A percentile compares a stretch with the other conserved stretches of the same genome.
These are phyloP conservation scores for Halyomorpha halys DNA, from an alignment of 1,140 invertebrate species.

Conservation along the genomic window DNA sequence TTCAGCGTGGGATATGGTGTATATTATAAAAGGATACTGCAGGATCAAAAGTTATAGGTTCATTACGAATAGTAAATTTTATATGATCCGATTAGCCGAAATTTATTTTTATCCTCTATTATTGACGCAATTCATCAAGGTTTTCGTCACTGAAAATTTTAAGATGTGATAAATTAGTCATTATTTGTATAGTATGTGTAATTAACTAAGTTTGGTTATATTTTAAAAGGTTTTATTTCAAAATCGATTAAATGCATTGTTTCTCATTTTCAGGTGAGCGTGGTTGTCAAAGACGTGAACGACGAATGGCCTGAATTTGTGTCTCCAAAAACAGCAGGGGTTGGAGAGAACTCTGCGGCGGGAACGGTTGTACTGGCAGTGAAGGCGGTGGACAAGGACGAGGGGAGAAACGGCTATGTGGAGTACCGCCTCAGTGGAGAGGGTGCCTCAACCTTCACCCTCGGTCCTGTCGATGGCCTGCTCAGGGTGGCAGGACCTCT, in stretches of 20 bases:
- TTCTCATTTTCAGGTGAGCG: constrained; percentile 58
- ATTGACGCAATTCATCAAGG: too few relatives aligned
- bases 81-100: too few relatives aligned
- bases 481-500: constrained; percentile 67
- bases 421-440: constrained; percentile 61
- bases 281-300: constrained; percentile 84
- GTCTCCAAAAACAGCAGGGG: constrained; percentile 61
- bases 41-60: too few relatives aligned
- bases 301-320: constrained; percentile 88
- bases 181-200: too few relatives aligned
- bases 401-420: constrained; percentile 85
- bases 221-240: too few relatives aligned
- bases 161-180: too few relatives aligned
- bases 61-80: too few relatives aligned
- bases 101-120: too few relatives aligned
- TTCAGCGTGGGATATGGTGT: too few relatives aligned
- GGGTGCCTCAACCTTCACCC: constrained; percentile 57
- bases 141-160: too few relatives aligned
- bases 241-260: background rate
- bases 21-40: too few relatives aligned
- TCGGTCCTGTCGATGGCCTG: constrained; percentile 80
- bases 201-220: too few relatives aligned
- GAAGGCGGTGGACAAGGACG: constrained; percentile 83
- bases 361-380: constrained; percentile 85
- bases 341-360: constrained; percentile 75